Base-by-base conservation (phyloP, 1,140 invertebrate genomes). In the Helicoverpa zea region DNA sequence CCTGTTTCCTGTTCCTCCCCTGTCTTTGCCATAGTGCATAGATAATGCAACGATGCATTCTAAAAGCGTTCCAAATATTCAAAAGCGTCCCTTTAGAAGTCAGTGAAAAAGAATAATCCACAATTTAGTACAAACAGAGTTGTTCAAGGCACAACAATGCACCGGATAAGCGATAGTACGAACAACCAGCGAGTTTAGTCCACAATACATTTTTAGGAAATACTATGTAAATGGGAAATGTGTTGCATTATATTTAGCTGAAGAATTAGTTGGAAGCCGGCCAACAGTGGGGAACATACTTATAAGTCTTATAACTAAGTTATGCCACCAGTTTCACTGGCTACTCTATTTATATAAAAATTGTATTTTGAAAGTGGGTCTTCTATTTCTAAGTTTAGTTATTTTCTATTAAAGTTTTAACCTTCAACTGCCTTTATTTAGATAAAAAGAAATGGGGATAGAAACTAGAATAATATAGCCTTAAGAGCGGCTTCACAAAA, bases 211-310 rank as follows among this genome's bases (percentile, higher is more conserved):
- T 52, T 72, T 72, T 72, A 72, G 23, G 12, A 72, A 72, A 72
- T 72, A 72, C 66, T 52, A 70, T 52, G 66, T 72, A 72, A 30
- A 52, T 23, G 49, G 68, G 14, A 70, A 70, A 72, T 72, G 68
- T 72, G 68, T 54, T 72, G 49, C 49, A 54, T 72, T 51, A 72
- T 51, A 72, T 72, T 52, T 52, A 72, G 49, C 47, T 72, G 47
- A 72, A 72, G 49, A 72, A 72, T 72, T 72, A 72, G 68, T 72
- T 72, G 68, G 47, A 43, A 14, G 30, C 18, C 68, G 47, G 68
- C 68, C 68, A 72, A 18, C 47, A 2, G 1, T 23, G 10, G 35
- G 5, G 0, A 9, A 43, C 35, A 7, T 43, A 43, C 35, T 43
- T 43, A 43, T 43, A 43, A 43, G 35, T 14, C 7, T 18, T 63